Percentiles rank a stretch among this genome's conserved stretches.
Conservation (phyloP, 30 jellyfish, hydroid and myxozoan species). For the Chrysaora quinquecirrha region DNA sequence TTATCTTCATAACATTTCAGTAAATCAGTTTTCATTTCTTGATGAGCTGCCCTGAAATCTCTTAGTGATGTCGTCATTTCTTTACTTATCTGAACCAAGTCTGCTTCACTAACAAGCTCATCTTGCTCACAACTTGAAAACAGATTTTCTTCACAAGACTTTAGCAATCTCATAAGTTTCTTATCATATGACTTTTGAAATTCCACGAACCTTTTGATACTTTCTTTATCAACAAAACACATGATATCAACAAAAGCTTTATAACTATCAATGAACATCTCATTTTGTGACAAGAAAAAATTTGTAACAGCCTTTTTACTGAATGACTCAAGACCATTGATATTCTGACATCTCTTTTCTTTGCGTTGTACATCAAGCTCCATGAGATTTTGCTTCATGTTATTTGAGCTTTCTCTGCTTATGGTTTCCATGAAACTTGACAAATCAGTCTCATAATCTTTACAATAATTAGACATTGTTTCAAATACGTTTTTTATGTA, state of each 20-base stretch:
- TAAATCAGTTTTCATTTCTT: conserved; percentile 16
- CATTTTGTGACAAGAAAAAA: conserved; percentile 50
- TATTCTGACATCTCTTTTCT: conserved; percentile 19
- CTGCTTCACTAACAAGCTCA: conserved; percentile 25
- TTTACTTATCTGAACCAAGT: conserved; percentile 23
- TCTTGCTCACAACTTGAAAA: conserved; percentile 36
- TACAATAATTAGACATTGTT: conserved; percentile 14
- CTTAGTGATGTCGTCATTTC: conserved; percentile 26
- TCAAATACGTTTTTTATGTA: conserved; percentile 26
- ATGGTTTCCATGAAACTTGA: conserved; percentile 1
- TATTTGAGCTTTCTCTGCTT: conserved; percentile 17
- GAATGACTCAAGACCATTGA: conserved; percentile 7
- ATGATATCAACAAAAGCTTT: conserved; percentile 15
- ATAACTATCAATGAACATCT: conserved; percentile 13
- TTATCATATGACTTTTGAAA: conserved; percentile 37
- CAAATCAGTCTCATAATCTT: conserved; percentile 33
- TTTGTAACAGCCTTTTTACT: conserved; percentile 47
- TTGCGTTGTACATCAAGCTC: conserved; percentile 39
- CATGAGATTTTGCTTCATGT: conserved; percentile 36
- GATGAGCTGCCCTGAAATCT: conserved; percentile 56
- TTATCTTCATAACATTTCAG: background rate
- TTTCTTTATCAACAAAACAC: conserved; percentile 13
- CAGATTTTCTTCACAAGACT: conserved; percentile 50
- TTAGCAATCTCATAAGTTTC: conserved; percentile 9
- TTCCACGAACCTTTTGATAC: conserved; percentile 26